Evolutionary conservation across 1,140 invertebrate genomes (phyloP).

Genomic region (Calycopis cecrops): DNA sequence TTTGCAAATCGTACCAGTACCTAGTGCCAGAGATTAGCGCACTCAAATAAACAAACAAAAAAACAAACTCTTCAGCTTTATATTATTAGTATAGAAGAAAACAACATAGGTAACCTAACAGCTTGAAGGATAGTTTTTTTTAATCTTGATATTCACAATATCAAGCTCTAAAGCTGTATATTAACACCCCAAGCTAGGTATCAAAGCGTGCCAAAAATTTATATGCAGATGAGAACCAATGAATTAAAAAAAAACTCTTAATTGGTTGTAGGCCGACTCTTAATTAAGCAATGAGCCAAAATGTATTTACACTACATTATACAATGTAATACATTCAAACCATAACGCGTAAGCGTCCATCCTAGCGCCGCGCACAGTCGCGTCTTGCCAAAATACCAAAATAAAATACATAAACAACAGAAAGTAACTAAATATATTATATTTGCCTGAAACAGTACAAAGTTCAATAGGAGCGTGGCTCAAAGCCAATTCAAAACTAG

Average conservation of each 20-base stretch:
- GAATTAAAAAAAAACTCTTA: neutral
- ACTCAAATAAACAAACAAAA: too few species aligned
- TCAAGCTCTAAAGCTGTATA: too few species aligned
- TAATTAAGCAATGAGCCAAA: neutral
- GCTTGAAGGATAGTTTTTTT: too few species aligned
- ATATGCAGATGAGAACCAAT: neutral
- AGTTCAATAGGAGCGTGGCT: conserved; percentile 60
- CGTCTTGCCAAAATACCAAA: conserved; percentile 33
- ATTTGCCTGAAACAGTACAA: conserved; percentile 66
- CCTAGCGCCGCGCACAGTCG: conserved; percentile 18
- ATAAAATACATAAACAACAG: conserved; percentile 41
- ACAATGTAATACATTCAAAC: neutral
- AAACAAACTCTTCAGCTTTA: too few species aligned
- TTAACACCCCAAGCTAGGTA: too few species aligned
- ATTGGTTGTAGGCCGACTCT: neutral
- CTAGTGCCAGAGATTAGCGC: too few species aligned
- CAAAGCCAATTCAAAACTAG: conserved; percentile 48
- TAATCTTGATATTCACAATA: too few species aligned
- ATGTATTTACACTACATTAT: neutral
- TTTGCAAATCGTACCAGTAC: too few species aligned
- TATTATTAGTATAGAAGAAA: too few species aligned
- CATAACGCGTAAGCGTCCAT: conserved; percentile 6
- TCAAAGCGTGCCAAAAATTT: too few species aligned
- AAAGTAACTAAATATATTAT: conserved; percentile 49
- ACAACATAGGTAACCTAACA: too few species aligned